phyloP scores from a whole-genome alignment of 2,113 vertebrate species.

The Ranitomeya variabilis region DNA sequence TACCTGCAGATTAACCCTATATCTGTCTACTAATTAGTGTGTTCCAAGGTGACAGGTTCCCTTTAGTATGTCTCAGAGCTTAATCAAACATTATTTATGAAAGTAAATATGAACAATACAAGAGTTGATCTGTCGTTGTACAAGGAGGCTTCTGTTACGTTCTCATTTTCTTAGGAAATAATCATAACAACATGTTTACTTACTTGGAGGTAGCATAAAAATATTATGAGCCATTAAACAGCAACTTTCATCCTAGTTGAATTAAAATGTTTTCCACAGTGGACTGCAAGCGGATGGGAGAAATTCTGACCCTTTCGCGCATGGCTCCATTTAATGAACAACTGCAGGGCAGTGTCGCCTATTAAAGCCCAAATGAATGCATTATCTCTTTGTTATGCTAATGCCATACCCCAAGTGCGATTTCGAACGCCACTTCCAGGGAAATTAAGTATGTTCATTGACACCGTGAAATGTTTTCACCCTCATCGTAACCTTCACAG shows the following conservation, averaged over 20 bases:
- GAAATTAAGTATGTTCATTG: constrained; percentile 86
- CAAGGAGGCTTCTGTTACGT: not conserved
- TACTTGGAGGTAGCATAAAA: constrained; percentile 4
- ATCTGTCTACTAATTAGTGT: too few species aligned
- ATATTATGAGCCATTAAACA: constrained; percentile 54
- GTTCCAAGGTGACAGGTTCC: not conserved
- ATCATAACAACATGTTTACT: not conserved
- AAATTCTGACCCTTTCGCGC: constrained; percentile 14
- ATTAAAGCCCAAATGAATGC: constrained; percentile 64
- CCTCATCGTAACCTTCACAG: constrained; percentile 81
- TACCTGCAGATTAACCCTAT: too few species aligned
- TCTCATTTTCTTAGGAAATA: not conserved
- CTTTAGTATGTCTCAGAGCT: not conserved
- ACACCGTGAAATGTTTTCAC: constrained; percentile 85
- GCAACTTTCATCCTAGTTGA: not conserved
- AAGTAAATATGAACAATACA: not conserved
- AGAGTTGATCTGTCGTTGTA: not conserved
- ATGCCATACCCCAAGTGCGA: constrained; percentile 70
- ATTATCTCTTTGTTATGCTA: constrained; percentile 79
- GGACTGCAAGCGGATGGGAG: not conserved
- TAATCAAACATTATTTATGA: not conserved
- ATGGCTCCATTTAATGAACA: constrained; percentile 64
- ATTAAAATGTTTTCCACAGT: not conserved
- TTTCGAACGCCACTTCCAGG: constrained; percentile 79
- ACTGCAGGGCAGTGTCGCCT: constrained; percentile 63